phyloP scores from a whole-genome alignment of 2,797 vertebrate genomes.

The Pogonophryne albipinna region DNA sequence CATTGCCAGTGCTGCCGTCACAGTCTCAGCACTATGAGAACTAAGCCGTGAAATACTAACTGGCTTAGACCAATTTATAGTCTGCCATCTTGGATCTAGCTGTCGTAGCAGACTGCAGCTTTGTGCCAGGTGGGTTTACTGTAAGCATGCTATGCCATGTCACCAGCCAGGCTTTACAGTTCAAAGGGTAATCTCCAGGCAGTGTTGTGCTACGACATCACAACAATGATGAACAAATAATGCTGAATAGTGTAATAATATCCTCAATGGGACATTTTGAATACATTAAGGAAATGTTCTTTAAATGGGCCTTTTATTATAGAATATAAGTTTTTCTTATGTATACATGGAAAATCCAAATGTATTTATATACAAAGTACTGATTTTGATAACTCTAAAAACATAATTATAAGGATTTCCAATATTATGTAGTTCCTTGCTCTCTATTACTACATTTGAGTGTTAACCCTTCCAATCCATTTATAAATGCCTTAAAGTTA shows the following conservation, averaged over 20 bases:
- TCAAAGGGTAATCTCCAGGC: slow-evolving; percentile 70
- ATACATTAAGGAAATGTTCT: slow-evolving; percentile 12
- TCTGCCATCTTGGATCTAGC: slow-evolving; percentile 74
- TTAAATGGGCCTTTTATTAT: neutral
- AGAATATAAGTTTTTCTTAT: neutral
- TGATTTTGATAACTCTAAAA: neutral
- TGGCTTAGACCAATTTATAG: slow-evolving; percentile 76
- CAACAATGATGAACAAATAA: slow-evolving; percentile 55
- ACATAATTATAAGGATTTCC: slow-evolving; percentile 1
- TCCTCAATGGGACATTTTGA: slow-evolving; percentile 18
- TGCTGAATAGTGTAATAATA: slow-evolving; percentile 18
- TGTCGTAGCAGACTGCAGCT: slow-evolving; percentile 65
- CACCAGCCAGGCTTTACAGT: slow-evolving; percentile 62
- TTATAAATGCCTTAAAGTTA: slow-evolving; percentile 8
- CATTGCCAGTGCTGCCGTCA: slow-evolving; percentile 47
- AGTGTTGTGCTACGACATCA: slow-evolving; percentile 49
- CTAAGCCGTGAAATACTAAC: slow-evolving; percentile 74
- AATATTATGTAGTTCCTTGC: neutral
- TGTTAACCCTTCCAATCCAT: slow-evolving; percentile 12
- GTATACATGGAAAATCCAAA: neutral
- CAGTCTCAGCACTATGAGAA: slow-evolving; percentile 62
- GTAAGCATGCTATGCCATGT: slow-evolving; percentile 69
- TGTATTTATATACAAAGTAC: neutral
- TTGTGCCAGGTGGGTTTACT: slow-evolving; percentile 70
- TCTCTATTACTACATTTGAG: neutral